Evolutionary conservation across 1,140 invertebrate species (phyloP).

Genomic region (Drosophila auraria): DNA sequence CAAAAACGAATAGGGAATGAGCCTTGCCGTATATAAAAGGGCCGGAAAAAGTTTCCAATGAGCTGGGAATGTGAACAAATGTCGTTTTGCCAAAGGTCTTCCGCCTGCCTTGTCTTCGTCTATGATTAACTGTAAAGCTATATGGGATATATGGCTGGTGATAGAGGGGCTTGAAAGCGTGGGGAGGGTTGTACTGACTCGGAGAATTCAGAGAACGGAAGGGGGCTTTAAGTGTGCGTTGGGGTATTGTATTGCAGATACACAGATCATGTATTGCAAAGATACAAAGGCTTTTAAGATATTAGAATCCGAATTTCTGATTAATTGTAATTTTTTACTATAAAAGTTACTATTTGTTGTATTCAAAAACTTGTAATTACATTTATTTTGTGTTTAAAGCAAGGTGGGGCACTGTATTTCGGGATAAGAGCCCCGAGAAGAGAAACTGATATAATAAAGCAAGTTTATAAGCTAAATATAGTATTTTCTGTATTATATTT

Average conservation of each 20-base stretch:
- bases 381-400: not conserved
- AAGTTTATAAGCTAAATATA: not conserved
- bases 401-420: not conserved
- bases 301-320: too few relatives aligned
- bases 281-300: not conserved
- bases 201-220: not conserved
- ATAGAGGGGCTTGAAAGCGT: not conserved
- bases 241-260: conserved; percentile 2
- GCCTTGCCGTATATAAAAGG: not conserved
- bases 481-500: not conserved
- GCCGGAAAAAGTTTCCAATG: conserved; percentile 32
- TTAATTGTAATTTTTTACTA: too few relatives aligned
- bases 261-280: not conserved
- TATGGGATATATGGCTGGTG: not conserved
- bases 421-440: too few relatives aligned
- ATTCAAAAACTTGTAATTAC: too few relatives aligned
- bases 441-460: too few relatives aligned
- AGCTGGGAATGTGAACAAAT: conserved; percentile 55
- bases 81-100: conserved; percentile 21
- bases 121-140: conserved; percentile 23
- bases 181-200: conserved; percentile 2
- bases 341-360: too few relatives aligned
- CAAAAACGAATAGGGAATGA: conserved; percentile 10
- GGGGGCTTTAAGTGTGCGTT: not conserved
- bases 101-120: not conserved